phyloP scores from a whole-genome alignment of 2,113 vertebrate genomes.

The Miniopterus natalensis region DNA sequence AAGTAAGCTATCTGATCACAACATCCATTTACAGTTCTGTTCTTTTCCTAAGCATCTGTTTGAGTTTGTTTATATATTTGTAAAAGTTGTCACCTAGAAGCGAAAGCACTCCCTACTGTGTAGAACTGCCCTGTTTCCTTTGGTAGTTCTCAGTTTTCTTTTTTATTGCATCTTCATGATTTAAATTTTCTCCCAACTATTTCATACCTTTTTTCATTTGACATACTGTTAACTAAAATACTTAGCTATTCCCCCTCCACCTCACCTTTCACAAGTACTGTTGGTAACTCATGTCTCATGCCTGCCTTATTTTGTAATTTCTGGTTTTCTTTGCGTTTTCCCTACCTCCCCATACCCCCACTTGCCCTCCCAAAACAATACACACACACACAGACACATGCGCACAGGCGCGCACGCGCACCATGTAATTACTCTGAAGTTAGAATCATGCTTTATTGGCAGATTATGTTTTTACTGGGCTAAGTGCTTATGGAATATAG shows the following conservation, averaged over 20 bases:
- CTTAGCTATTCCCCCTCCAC: neutral
- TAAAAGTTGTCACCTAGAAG: neutral
- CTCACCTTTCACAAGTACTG: neutral
- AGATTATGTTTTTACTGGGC: neutral
- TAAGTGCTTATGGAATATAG: neutral
- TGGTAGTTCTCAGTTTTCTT: neutral
- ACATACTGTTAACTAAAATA: neutral
- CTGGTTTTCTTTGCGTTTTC: neutral
- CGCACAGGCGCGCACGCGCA: no score
- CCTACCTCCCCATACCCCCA: neutral
- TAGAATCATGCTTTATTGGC: neutral
- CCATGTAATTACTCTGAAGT: neutral
- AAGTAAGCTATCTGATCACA: slow-evolving; percentile 14
- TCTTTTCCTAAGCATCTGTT: slow-evolving; percentile 7
- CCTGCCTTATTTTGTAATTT: slow-evolving; percentile 31
- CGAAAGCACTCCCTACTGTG: neutral
- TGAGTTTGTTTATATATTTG: neutral
- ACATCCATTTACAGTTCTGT: neutral
- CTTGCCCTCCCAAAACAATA: no score
- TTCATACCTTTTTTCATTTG: neutral
- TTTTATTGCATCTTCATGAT: neutral
- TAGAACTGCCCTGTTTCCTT: neutral
- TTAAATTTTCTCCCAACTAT: neutral
- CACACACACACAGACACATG: neutral
- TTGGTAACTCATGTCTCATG: neutral